Conservation (phyloP, 2,888 invertebrate genomes). For the Sinohyriopsis cumingii region DNA sequence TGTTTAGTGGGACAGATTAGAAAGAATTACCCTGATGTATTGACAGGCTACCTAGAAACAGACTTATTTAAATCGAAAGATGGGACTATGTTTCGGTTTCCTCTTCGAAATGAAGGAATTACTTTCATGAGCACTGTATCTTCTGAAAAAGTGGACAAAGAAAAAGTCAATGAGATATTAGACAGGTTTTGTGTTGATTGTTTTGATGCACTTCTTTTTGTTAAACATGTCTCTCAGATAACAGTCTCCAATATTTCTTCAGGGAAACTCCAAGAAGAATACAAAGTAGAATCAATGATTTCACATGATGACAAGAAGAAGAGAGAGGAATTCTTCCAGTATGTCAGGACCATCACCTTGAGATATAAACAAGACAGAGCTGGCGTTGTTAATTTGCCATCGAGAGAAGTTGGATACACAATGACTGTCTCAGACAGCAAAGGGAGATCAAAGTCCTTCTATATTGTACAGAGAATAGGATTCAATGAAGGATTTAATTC, state of each 20-base stretch:
- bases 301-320: conserved; percentile 1
- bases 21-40: conserved; percentile 42
- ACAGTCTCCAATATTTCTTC: conserved; percentile 25
- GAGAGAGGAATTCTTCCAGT: conserved; percentile 3
- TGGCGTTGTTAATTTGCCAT: neutral
- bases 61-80: conserved; percentile 19
- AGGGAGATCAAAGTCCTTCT: conserved; percentile 33
- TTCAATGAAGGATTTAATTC: conserved; percentile 19
- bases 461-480: conserved; percentile 56
- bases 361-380: conserved; percentile 6
- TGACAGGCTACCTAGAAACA: conserved; percentile 52
- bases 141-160: conserved; percentile 13
- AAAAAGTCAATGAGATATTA: conserved; percentile 40
- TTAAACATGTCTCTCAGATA: conserved; percentile 55
- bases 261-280: conserved; percentile 4
- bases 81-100: conserved; percentile 65
- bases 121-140: conserved; percentile 50
- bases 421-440: conserved; percentile 13
- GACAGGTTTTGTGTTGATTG: conserved; percentile 47
- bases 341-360: conserved; percentile 4
- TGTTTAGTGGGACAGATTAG: conserved; percentile 28
- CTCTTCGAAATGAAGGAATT: conserved; percentile 46
- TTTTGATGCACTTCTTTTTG: conserved; percentile 57
- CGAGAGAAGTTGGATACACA: conserved; percentile 5
- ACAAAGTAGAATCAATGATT: conserved; percentile 1